A percentile compares a stretch with the other conserved stretches of the same genome.
Conservation (phyloP, 1,140 invertebrate genomes). For the Acyrthosiphon pisum region DNA sequence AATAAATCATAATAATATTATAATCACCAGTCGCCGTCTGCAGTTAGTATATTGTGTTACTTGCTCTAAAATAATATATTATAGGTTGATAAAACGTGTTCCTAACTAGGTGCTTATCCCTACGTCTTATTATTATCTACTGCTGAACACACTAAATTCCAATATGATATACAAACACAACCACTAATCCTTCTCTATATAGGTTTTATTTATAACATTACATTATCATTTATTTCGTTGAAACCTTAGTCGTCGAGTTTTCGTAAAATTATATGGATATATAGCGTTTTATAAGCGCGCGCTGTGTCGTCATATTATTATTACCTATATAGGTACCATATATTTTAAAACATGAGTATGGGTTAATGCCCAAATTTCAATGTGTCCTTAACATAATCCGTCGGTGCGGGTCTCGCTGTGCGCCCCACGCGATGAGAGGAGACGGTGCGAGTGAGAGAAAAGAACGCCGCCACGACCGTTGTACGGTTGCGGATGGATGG, state of each 20-base stretch:
- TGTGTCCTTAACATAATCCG: slow-evolving; percentile 42
- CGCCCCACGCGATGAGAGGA: background rate
- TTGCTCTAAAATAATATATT: no score
- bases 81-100: no score
- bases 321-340: background rate
- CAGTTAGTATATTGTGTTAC: no score
- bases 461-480: background rate
- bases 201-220: background rate
- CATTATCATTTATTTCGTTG: background rate
- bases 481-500: background rate
- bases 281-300: no score
- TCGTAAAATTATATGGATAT: background rate
- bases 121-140: background rate
- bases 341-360: background rate
- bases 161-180: background rate
- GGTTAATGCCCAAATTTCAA: slow-evolving; percentile 27
- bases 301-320: background rate
- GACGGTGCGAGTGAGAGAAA: background rate
- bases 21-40: background rate
- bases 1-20: no score
- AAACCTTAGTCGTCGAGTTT: background rate
- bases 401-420: background rate
- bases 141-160: background rate
- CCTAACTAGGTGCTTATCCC: no score
- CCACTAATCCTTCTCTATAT: background rate